Evolutionary conservation across 2,888 invertebrate genomes (phyloP), one percentile per base, ranked within the genome.

Genomic region (Invenusta paracnida): DNA sequence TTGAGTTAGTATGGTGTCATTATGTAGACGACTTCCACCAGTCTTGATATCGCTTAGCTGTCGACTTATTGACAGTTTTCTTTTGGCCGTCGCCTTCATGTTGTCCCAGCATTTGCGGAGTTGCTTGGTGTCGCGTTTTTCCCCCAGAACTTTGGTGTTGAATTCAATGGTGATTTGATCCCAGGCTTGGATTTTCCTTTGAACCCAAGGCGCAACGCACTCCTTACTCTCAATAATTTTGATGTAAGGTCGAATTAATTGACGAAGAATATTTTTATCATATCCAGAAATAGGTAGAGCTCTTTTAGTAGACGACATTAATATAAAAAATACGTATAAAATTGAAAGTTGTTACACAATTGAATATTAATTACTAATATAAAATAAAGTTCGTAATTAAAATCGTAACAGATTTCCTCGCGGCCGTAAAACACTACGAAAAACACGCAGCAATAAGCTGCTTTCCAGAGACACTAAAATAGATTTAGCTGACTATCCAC

Each of bases 21-120:
- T 48, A 17, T 48, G 5, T 5, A 48, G 17, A 5, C 17, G 48
- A 17, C 48, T 17, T 5, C 48, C 48, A 17, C 11, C 48, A 17
- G 17, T 17, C 48, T 48, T 17, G 48, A 48, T 17, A 5, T 17
- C 48, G 48, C 48, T 48, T 5, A 48, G 48, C 48, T 48, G 48
- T 17, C 48, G 48, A 17, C 48, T 48, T 5, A 48, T 48, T 5
- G 48, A 48, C 11, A 11, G 17, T 17, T 48, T 48, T 17, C 17
- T 84, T 25, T 84, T 84, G 25, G 84, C 81, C 2, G 23, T 29
- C 5, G 84, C 81, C 31, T 84, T 84, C 73, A 84, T 84, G 73
- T 84, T 84, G 17, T 84, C 84, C 84, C 84, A 84, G 73, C 84
- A 84, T 27, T 84, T 84, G 23, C 31, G 28, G 27, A 84, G 81